Conservation (phyloP, 2,797 vertebrate genomes). For the Melanotaenia boesemani region DNA sequence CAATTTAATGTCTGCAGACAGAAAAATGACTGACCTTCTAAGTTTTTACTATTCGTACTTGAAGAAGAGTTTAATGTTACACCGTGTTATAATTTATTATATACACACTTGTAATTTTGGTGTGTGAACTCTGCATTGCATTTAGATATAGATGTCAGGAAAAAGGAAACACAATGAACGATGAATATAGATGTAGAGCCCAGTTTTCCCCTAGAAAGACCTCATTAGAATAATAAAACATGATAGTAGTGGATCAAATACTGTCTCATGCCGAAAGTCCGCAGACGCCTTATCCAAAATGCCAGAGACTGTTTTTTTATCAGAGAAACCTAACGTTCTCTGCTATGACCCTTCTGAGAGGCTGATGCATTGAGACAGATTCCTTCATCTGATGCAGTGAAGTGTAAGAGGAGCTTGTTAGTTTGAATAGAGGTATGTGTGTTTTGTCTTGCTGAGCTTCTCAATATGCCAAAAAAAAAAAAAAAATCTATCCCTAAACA, state of each 20-base stretch:
- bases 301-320: constrained; percentile 10
- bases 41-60: background rate
- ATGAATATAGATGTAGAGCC: too few relatives aligned
- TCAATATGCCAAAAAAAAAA: background rate
- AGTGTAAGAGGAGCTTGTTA: constrained; percentile 46
- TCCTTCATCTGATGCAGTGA: constrained; percentile 43
- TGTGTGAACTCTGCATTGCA: background rate
- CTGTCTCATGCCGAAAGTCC: background rate
- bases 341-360: constrained; percentile 25
- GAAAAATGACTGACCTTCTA: background rate
- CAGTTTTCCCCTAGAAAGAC: background rate
- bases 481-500: background rate
- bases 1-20: constrained; percentile 17
- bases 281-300: background rate
- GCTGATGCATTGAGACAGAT: constrained; percentile 49
- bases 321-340: background rate
- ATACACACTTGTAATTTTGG: background rate
- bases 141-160: background rate
- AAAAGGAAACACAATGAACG: background rate
- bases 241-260: background rate
- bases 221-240: background rate
- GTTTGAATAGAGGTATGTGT: constrained; percentile 44
- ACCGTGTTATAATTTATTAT: background rate
- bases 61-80: background rate
- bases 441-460: constrained; percentile 17